These are phyloP conservation scores for Nettapus auritus DNA, from an alignment of 2,113 vertebrate species.

Conservation along the genomic window DNA sequence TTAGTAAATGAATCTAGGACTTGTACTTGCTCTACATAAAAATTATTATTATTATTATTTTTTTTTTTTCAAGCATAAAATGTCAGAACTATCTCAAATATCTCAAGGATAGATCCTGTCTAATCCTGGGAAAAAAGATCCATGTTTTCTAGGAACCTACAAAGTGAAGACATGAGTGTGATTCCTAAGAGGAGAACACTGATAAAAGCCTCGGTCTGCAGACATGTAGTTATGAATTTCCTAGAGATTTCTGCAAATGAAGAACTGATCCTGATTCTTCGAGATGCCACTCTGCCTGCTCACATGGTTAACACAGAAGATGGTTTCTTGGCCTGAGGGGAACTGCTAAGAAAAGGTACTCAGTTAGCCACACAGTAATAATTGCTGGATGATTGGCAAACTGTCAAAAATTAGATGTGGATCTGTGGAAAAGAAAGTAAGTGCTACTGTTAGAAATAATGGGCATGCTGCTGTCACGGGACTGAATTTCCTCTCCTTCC, in stretches of 20 bases:
- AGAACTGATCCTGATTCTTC: background rate
- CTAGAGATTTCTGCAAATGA: background rate
- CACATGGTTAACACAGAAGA: background rate
- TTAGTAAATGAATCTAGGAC: background rate
- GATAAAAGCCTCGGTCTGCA: background rate
- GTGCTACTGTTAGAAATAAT: background rate
- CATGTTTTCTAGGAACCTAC: background rate
- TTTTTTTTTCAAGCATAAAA: background rate
- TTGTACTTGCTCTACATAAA: background rate
- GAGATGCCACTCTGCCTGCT: fast-evolving
- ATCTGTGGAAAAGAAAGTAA: background rate
- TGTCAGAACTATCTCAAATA: no score
- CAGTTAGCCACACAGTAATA: background rate
- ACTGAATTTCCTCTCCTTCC: background rate
- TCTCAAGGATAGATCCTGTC: background rate
- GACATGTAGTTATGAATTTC: background rate
- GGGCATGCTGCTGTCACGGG: background rate
- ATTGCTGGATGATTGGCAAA: background rate
- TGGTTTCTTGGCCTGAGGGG: background rate
- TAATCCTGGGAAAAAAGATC: background rate
- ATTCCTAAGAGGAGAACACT: background rate
- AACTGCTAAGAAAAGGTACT: background rate
- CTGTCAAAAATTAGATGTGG: background rate
- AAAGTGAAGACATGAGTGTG: background rate
- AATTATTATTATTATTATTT: no score